These are phyloP conservation scores for Centroberyx gerrardi DNA, from an alignment of 2,797 vertebrate species.

Conservation along the genomic window DNA sequence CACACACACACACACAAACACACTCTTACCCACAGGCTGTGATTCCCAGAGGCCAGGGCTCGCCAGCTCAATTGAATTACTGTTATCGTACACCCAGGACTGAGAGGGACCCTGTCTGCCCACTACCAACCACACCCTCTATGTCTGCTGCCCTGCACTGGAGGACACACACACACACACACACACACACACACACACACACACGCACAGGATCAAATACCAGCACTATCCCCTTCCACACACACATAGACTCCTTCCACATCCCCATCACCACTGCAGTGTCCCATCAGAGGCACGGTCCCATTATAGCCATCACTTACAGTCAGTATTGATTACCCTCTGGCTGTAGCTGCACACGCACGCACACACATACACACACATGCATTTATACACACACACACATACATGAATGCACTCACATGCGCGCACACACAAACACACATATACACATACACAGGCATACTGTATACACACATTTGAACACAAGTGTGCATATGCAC, in stretches of 20 bases:
- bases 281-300: conserved; percentile 58
- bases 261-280: conserved; percentile 40
- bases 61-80: conserved; percentile 82
- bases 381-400: conserved; percentile 5
- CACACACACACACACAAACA: conserved; percentile 31
- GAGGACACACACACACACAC: conserved; percentile 38
- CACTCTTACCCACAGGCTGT: conserved; percentile 49
- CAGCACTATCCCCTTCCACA: conserved; percentile 49
- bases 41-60: conserved; percentile 65
- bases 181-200: conserved; percentile 21
- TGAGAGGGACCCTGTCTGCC: conserved; percentile 69
- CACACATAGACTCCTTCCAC: conserved; percentile 36
- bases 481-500: conserved; percentile 22
- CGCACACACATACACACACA: conserved; percentile 14
- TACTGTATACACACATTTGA: conserved; percentile 13
- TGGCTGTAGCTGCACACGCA: conserved; percentile 32
- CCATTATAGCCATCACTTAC: conserved; percentile 74
- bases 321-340: conserved; percentile 74
- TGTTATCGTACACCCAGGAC: conserved; percentile 76
- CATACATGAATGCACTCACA: background rate
- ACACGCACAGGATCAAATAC: conserved; percentile 58
- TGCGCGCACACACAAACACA: background rate
- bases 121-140: conserved; percentile 67
- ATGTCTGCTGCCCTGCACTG: conserved; percentile 59
- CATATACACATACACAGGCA: conserved; percentile 9